Base-by-base conservation (phyloP, 1,140 invertebrate genomes). In the Sipha flava region DNA sequence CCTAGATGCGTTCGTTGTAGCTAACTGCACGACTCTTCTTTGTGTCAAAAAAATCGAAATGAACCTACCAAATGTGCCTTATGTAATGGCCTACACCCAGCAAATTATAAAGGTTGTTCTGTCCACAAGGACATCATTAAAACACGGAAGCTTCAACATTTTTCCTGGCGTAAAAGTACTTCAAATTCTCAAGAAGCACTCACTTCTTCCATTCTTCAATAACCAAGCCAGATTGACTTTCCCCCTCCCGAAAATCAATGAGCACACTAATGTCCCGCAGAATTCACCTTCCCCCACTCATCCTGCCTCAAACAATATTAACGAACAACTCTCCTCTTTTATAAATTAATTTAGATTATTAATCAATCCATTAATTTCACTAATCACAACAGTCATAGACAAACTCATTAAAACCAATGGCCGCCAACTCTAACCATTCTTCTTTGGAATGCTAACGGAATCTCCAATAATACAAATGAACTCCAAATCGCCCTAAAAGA, bases 1-100 rank as follows among this genome's bases (percentile, higher is more conserved):
- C 81, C 62, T 16, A 68, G 81, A 29, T 86, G 85, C 73, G 84
- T 86, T 3, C 86, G 85, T 82, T 86, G 85, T 82, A 84, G 83
- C 12, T 70, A 77, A n/a, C n/a, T 83, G 14, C 85, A 86, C 72
- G 40, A 68, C n/a, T 82, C 83, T 5, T 77, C 83, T 84, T 83
- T 83, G 82, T 87, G 86, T 83, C 83, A 40, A 29, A 84, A 85
- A 82, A 47, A 49, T n/a, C 81, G 79, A 81, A 62, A 83, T 57
- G 81, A 75, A 10, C 82, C 82, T 66, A 81, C 66, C 14, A 70
- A 70, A 70, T 70, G 66, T 70, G 66, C 66, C 14, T 70, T 68
- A 68, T 66, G 64, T 12, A 1, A 12, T 23, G 64, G 64, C 9
- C 3, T 5, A 5, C 49, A 52, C 49, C 49, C 59, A 34, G 14